Evolutionary conservation across 2,888 invertebrate species (phyloP).

Genomic region (Nemurella pictetii): DNA sequence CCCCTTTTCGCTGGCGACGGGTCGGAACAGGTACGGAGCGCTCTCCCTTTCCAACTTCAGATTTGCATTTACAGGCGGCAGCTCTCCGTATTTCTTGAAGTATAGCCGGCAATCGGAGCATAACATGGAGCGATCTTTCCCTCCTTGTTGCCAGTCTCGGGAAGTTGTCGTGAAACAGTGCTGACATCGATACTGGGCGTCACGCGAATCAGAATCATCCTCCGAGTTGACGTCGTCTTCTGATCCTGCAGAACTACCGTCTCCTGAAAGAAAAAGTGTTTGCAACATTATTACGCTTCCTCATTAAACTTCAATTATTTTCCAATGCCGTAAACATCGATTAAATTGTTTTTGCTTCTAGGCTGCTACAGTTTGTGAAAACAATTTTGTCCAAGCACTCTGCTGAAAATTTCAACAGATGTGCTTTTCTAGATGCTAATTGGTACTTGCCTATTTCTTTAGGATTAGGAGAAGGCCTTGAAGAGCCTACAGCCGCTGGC

Average conservation of each 20-base stretch:
- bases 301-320: no score
- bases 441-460: conserved; percentile 49
- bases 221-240: conserved; percentile 80
- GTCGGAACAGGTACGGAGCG: conserved; percentile 56
- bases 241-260: conserved; percentile 61
- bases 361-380: background rate
- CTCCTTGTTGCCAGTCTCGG: conserved; percentile 72
- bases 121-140: conserved; percentile 69
- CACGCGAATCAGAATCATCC: conserved; percentile 92
- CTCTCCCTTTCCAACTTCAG: conserved; percentile 45
- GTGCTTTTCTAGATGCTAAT: no score
- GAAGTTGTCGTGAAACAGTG: conserved; percentile 76
- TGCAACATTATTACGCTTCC: background rate
- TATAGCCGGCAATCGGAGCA: conserved; percentile 77
- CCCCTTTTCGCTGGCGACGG: conserved; percentile 54
- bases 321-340: no score
- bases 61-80: conserved; percentile 58
- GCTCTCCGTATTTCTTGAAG: conserved; percentile 76
- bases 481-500: conserved; percentile 45
- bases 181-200: conserved; percentile 68
- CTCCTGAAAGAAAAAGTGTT: no score
- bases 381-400: no score
- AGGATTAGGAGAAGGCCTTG: conserved; percentile 48
- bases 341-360: background rate
- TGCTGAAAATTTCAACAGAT: no score